phyloP scores from a whole-genome alignment of 1,140 invertebrate genomes.

The Tenebrio molitor region DNA sequence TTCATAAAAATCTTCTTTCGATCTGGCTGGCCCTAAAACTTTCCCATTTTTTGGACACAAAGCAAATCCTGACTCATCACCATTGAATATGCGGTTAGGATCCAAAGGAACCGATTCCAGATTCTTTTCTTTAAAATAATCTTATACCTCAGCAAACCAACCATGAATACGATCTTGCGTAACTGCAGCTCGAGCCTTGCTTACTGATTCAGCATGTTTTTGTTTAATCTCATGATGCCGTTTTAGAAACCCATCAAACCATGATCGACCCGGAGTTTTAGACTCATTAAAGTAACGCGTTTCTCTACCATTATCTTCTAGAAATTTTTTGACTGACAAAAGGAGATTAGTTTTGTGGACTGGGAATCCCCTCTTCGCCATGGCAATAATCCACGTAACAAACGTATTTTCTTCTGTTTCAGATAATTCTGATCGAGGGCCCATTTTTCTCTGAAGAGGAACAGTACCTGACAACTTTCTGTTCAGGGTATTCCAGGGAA shows the following conservation, averaged over 20 bases:
- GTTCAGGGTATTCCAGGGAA: conserved; percentile 6
- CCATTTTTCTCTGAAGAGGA: background rate
- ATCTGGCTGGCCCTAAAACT: conserved; percentile 1
- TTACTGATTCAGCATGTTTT: conserved; percentile 27
- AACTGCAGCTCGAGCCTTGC: conserved; percentile 34
- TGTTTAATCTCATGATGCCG: conserved; percentile 19
- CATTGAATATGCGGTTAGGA: conserved; percentile 44
- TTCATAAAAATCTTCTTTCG: conserved; percentile 29
- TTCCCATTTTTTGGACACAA: conserved; percentile 20
- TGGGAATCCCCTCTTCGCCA: conserved; percentile 38
- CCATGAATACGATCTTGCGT: conserved; percentile 13
- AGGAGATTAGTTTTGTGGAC: conserved; percentile 21
- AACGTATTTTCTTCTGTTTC: conserved; percentile 42
- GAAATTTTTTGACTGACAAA: conserved; percentile 1
- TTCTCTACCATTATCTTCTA: conserved; percentile 1
- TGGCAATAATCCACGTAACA: conserved; percentile 19
- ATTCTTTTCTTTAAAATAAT: conserved; percentile 39
- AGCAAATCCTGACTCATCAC: conserved; percentile 3
- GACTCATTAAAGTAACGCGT: background rate
- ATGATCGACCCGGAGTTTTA: conserved; percentile 18
- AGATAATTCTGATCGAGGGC: conserved; percentile 20
- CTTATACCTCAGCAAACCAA: conserved; percentile 23
- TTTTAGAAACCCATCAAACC: conserved; percentile 42
- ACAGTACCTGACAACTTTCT: conserved; percentile 2
- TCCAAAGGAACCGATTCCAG: background rate